Conservation (phyloP, 2,113 vertebrate genomes). For the Melanerpes aurifrons region DNA sequence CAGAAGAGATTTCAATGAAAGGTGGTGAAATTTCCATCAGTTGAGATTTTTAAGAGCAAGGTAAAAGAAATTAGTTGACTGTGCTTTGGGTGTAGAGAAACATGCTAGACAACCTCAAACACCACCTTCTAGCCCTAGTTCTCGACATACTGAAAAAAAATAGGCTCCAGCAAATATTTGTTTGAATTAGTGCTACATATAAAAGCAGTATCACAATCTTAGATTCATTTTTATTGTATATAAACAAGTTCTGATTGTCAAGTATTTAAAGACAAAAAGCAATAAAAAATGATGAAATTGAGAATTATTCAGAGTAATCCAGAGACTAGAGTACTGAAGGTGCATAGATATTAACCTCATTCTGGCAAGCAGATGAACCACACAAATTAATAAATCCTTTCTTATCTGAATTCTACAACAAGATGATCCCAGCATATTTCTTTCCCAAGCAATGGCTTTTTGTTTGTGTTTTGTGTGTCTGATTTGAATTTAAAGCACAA, state of each 20-base stretch:
- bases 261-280: background rate
- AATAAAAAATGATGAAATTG: background rate
- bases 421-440: background rate
- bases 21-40: background rate
- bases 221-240: background rate
- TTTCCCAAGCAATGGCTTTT: background rate
- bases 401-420: background rate
- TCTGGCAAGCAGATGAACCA: background rate
- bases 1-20: background rate
- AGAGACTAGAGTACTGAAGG: background rate
- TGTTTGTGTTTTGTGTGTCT: background rate
- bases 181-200: background rate
- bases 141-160: background rate
- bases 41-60: background rate
- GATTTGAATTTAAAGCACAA: conserved; percentile 40
- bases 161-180: background rate
- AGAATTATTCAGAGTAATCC: background rate
- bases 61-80: background rate
- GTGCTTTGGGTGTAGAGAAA: background rate
- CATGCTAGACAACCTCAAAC: background rate
- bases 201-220: background rate
- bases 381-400: background rate
- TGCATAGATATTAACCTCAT: background rate
- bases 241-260: background rate
- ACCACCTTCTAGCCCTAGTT: background rate